These are phyloP conservation scores for Gallinago media DNA, from an alignment of 2,113 vertebrate genomes.

Conservation along the genomic window DNA sequence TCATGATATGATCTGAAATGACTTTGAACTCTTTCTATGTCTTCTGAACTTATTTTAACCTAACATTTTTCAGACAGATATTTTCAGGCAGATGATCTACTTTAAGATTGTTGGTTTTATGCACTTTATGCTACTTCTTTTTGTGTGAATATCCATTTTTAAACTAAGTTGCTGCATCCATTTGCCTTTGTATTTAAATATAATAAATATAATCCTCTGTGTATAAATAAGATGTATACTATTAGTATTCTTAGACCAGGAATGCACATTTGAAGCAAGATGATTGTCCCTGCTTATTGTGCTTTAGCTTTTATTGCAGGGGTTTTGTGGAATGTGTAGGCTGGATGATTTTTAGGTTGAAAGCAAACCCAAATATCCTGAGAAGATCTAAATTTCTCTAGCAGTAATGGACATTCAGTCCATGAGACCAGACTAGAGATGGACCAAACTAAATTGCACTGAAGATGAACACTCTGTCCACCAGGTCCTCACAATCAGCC, in stretches of 20 bases:
- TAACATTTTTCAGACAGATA: not conserved
- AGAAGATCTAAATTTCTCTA: not conserved
- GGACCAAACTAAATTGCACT: not conserved
- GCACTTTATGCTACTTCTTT: not conserved
- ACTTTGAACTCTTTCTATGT: not conserved
- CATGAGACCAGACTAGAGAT: fast-evolving
- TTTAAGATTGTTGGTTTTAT: not conserved
- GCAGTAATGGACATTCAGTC: not conserved
- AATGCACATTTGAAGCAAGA: not conserved
- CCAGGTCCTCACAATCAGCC: not conserved
- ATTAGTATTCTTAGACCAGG: not conserved
- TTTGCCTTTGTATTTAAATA: not conserved
- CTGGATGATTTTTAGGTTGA: not conserved
- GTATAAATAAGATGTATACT: not conserved
- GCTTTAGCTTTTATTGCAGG: not conserved
- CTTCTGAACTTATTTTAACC: not conserved
- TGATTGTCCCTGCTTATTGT: not conserved
- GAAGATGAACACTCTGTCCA: not conserved
- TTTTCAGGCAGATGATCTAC: not conserved
- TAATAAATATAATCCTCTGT: not conserved
- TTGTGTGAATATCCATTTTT: not conserved
- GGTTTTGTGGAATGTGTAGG: not conserved
- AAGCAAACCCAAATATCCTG: not conserved
- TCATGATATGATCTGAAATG: not conserved
- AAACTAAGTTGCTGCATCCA: not conserved